Conservation (phyloP, 1,140 invertebrate genomes). For the Lepidostoma basale region DNA sequence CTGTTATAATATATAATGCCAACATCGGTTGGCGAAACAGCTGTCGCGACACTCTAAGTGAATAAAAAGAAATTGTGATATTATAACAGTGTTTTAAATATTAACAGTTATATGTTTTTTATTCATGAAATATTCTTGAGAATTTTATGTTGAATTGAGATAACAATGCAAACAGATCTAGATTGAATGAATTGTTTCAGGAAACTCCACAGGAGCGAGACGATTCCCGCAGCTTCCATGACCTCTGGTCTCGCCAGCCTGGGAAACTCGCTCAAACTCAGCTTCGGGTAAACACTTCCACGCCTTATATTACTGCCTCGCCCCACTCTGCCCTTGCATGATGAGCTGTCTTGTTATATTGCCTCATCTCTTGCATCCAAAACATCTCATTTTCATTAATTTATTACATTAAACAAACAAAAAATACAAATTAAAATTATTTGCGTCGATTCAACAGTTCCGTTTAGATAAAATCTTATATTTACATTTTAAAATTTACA, state of each 20-base stretch:
- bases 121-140: no score
- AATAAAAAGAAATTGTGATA: no score
- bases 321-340: neutral
- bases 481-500: no score
- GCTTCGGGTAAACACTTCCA: conserved; percentile 72
- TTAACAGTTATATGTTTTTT: no score
- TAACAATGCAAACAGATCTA: conserved; percentile 19
- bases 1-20: no score
- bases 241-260: conserved; percentile 77
- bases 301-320: neutral
- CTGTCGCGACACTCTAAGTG: no score
- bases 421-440: neutral
- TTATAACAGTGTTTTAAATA: no score
- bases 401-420: neutral
- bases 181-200: conserved; percentile 48
- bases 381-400: no score
- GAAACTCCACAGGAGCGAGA: conserved; percentile 79
- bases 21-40: no score
- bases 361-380: no score
- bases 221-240: conserved; percentile 76
- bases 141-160: no score
- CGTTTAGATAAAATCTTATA: no score
- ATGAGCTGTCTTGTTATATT: neutral
- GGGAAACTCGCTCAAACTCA: conserved; percentile 80
- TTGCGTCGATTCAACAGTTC: neutral